Evolutionary conservation across 2,888 invertebrate species (phyloP).

Genomic region (Hymenopus coronatus): DNA sequence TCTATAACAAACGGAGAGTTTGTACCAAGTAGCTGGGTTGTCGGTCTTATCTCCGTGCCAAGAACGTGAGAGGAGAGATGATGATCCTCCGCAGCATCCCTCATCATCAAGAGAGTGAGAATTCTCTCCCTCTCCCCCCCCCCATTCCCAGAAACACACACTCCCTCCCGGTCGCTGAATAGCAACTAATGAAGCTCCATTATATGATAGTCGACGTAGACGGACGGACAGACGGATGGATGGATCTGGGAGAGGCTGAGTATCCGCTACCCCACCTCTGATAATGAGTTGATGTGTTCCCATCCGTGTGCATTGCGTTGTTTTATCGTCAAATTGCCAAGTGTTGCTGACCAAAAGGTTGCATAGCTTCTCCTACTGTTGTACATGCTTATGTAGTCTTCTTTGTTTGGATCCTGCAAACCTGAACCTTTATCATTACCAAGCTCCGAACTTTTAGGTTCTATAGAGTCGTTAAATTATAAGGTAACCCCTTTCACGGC

Average conservation of each 20-base stretch:
- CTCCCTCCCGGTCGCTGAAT: constrained; percentile 42
- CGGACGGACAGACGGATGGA: neutral
- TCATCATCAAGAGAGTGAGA: neutral
- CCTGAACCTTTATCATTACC: too few species aligned
- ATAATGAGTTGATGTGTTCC: neutral
- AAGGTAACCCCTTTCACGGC: too few species aligned
- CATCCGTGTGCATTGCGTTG: neutral
- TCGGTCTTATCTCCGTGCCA: neutral
- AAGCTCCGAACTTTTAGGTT: too few species aligned
- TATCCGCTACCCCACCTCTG: neutral
- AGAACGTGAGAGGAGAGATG: neutral
- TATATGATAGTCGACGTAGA: constrained; percentile 14
- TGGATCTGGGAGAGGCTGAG: neutral
- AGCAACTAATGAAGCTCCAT: constrained; percentile 36
- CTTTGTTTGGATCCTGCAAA: too few species aligned
- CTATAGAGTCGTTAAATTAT: too few species aligned
- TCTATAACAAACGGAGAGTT: neutral
- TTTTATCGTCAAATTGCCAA: neutral
- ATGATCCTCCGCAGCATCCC: constrained; percentile 1
- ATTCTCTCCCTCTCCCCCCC: neutral
- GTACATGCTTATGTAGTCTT: too few species aligned
- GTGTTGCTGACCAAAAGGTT: neutral
- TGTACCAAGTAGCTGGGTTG: neutral
- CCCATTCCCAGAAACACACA: constrained; percentile 39
- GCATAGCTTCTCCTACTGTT: neutral